Evolutionary conservation across 2,113 vertebrate species (phyloP).

Genomic region (Ictalurus furcatus): DNA sequence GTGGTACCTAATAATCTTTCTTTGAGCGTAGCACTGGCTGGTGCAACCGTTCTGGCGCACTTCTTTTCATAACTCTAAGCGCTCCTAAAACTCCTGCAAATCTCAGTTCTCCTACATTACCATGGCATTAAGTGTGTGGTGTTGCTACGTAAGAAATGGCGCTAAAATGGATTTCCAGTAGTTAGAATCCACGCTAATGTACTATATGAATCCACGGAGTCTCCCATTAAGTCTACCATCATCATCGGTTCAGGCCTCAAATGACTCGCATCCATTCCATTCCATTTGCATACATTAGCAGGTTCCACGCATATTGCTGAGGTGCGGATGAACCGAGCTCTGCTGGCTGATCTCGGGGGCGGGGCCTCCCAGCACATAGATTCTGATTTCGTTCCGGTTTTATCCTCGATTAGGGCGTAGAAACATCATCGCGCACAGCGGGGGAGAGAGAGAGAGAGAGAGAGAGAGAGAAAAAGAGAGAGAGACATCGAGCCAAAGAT

Average conservation of each 20-base stretch:
- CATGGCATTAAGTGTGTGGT: neutral
- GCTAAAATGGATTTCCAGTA: neutral
- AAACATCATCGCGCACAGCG: conserved; percentile 2
- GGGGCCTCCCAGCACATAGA: conserved; percentile 34
- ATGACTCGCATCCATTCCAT: conserved; percentile 53
- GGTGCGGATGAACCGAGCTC: conserved; percentile 59
- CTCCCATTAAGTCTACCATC: conserved; percentile 22
- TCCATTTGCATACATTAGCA: conserved; percentile 64
- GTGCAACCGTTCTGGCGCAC: neutral
- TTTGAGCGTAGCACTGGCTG: neutral
- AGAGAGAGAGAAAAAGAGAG: too few relatives aligned
- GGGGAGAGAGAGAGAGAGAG: neutral
- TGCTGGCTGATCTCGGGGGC: conserved; percentile 52
- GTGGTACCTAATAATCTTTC: neutral
- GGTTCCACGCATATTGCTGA: conserved; percentile 56
- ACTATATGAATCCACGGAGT: conserved; percentile 30
- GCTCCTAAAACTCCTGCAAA: neutral
- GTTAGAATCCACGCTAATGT: conserved; percentile 7
- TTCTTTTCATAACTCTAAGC: neutral
- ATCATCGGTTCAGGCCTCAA: conserved; percentile 14
- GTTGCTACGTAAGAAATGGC: neutral
- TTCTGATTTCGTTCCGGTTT: conserved; percentile 60
- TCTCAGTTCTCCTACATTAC: neutral
- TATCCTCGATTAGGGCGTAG: conserved; percentile 49
- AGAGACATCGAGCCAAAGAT: neutral